Evolutionary conservation across 2,888 invertebrate species (phyloP), one percentile per base, ranked within the genome.

Genomic region (Ashinkailepas kermadecensis): DNA sequence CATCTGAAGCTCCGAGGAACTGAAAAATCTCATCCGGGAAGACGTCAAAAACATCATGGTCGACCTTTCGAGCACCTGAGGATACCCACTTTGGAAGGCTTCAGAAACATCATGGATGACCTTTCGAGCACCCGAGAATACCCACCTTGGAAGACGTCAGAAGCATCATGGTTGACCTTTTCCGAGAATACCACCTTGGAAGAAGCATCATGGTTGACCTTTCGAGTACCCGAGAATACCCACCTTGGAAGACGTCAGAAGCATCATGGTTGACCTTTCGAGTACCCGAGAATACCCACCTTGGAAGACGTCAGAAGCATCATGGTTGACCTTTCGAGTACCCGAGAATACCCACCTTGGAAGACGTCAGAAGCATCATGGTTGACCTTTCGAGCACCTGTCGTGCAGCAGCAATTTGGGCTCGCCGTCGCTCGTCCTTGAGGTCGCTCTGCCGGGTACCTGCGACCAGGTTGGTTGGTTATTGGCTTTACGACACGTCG

Each of bases 21-120:
- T 74, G 54, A 4, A 59, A n/a, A 2, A 78, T 85, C 86, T 86
- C 88, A 94, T 94, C 91, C 99, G 99, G 85, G 97, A 97, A 64
- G 99, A 95, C 67, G 97, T 97, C 83, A 99, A 91, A 80, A 99
- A 91, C 92, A 99, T 94, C 91, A 97, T 95, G 59, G 99, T 98
- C 81, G 97, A 97, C 84, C 97, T 91, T 88, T 99, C 97, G 39
- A 99, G 90, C 83, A 98, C 95, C 86, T 96, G 95, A 85, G 98
- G 91, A 0, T 98, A 97, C 56, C 97, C 96, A 15, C 95, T 94
- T 92, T 99, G 97, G 90, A 99, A 98, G 21, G 99, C 96, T 39
- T 86, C 96, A 90, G 85, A 98, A 90, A 86, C 97, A 86, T 95
- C 85, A 78, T 90, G 84, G 85, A 90, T 90, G 87, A 90, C 86